Conservation (phyloP, 2,888 invertebrate genomes). For the Brenthis hecate region DNA sequence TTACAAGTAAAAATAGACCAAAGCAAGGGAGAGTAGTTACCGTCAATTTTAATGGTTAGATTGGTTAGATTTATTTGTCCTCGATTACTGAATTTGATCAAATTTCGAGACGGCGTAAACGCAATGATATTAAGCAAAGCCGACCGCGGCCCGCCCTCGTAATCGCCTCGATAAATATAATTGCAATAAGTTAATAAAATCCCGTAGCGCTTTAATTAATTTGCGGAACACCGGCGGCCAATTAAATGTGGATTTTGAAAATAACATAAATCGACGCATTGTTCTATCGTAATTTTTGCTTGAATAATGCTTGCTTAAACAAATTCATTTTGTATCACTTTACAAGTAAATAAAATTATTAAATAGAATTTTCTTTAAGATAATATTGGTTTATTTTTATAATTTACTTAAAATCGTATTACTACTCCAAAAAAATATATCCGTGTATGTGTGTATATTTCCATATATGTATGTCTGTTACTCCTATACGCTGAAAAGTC, state of each 20-base stretch:
- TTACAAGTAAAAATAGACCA: slow-evolving; percentile 72
- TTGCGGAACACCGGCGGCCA: slow-evolving; percentile 68
- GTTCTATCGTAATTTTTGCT: slow-evolving; percentile 36
- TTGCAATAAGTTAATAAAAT: slow-evolving; percentile 79
- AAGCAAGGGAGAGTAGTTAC: slow-evolving; percentile 59
- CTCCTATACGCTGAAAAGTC: too few species aligned
- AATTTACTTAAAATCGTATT: too few species aligned
- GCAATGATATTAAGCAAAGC: slow-evolving; percentile 57
- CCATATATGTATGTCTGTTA: too few species aligned
- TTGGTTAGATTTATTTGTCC: slow-evolving; percentile 75
- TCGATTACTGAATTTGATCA: slow-evolving; percentile 72
- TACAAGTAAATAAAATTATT: slow-evolving; percentile 29
- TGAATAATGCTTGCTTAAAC: slow-evolving; percentile 27
- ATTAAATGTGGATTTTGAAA: slow-evolving; percentile 68
- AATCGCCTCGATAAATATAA: slow-evolving; percentile 74
- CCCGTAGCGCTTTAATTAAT: slow-evolving; percentile 73
- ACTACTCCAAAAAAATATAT: too few species aligned
- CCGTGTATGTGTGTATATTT: too few species aligned
- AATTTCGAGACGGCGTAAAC: slow-evolving; percentile 61
- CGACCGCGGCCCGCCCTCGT: slow-evolving; percentile 51
- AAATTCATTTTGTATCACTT: slow-evolving; percentile 18
- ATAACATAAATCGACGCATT: slow-evolving; percentile 39
- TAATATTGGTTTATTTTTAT: slow-evolving; percentile 3
- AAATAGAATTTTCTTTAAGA: slow-evolving; percentile 12
- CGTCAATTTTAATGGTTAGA: slow-evolving; percentile 74